Percentiles rank a stretch among this genome's conserved stretches.
Evolutionary conservation across 2,113 vertebrate genomes (phyloP).

Genomic region (Oncorhynchus keta): DNA sequence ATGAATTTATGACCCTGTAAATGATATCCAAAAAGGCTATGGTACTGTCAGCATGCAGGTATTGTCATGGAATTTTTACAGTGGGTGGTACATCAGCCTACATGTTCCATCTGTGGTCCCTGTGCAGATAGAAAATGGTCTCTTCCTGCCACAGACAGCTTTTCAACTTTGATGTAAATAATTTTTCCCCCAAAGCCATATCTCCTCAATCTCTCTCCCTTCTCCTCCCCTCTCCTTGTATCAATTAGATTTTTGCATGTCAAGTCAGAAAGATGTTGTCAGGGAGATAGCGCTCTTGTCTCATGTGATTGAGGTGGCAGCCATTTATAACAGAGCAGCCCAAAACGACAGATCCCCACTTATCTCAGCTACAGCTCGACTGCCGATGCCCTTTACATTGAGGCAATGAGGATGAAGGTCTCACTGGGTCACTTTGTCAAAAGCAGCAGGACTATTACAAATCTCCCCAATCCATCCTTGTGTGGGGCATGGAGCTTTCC

Average conservation of each 20-base stretch:
- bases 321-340: conserved; percentile 52
- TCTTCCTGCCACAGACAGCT: background rate
- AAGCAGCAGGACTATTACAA: conserved; percentile 63
- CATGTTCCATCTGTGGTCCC: background rate
- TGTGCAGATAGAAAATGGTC: background rate
- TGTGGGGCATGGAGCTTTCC: conserved; percentile 38
- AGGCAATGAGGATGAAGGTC: conserved; percentile 68
- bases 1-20: background rate
- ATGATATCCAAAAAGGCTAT: background rate
- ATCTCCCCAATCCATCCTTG: conserved; percentile 59
- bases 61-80: background rate
- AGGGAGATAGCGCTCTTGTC: conserved; percentile 55
- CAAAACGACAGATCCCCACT: conserved; percentile 52
- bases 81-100: background rate
- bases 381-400: conserved; percentile 58
- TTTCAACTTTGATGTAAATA: background rate
- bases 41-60: background rate
- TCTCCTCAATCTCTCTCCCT: background rate
- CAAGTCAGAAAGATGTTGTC: conserved; percentile 58
- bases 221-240: background rate
- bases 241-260: conserved; percentile 51
- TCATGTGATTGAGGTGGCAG: conserved; percentile 47
- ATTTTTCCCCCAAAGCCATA: background rate
- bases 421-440: conserved; percentile 68
- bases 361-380: conserved; percentile 52